Conservation (phyloP, 2,888 invertebrate genomes). For the Caenorhabditis becei region DNA sequence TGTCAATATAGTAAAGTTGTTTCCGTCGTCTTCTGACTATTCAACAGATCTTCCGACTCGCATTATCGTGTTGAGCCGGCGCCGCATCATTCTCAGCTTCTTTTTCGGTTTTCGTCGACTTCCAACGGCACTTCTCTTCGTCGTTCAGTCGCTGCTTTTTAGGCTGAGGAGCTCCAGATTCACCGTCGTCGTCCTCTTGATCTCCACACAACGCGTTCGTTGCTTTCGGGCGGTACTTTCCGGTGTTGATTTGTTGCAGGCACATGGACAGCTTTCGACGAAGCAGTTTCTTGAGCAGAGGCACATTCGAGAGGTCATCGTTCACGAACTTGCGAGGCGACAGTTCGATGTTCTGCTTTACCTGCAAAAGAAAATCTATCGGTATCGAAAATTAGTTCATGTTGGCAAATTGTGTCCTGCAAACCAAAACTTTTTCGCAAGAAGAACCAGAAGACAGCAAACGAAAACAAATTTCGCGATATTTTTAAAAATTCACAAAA, state of each 20-base stretch:
- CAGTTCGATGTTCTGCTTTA: background rate
- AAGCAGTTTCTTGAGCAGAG: constrained; percentile 6
- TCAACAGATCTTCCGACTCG: background rate
- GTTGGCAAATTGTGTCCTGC: too few species aligned
- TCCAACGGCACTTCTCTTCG: background rate
- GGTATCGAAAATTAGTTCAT: too few species aligned
- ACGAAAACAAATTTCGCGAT: too few species aligned
- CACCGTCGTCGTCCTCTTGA: background rate
- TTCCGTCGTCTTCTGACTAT: background rate
- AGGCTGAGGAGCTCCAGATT: background rate
- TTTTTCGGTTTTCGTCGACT: too few species aligned
- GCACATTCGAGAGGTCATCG: background rate
- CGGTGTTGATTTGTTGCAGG: constrained; percentile 1
- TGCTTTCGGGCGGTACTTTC: constrained; percentile 10
- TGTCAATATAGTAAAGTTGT: background rate
- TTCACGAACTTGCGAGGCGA: background rate
- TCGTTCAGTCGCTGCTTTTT: background rate
- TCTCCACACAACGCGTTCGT: background rate
- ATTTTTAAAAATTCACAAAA: too few species aligned
- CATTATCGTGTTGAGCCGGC: background rate
- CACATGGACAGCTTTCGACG: background rate
- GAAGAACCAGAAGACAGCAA: too few species aligned
- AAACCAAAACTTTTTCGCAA: too few species aligned
- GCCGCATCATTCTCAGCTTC: background rate
- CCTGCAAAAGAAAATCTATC: background rate